Percentiles rank a stretch among this genome's conserved stretches.
These are phyloP conservation scores for Luscinia luscinia DNA, from an alignment of 2,797 vertebrate genomes.

Conservation along the genomic window DNA sequence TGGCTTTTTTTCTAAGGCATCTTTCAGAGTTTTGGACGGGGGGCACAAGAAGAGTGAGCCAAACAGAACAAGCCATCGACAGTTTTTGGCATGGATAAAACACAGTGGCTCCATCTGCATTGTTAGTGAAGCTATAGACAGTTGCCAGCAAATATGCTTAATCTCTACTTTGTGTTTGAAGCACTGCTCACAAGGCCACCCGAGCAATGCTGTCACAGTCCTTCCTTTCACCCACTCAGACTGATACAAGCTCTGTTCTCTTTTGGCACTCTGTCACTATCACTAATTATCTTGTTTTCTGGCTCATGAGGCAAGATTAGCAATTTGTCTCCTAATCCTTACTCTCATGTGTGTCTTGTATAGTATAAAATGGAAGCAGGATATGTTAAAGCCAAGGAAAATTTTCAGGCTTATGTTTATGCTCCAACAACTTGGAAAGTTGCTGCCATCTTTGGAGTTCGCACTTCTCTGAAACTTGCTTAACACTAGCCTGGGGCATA, in stretches of 20 bases:
- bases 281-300: background rate
- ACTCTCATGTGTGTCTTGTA: background rate
- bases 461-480: background rate
- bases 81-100: slow-evolving; percentile 23
- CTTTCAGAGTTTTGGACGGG: background rate
- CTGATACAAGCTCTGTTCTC: slow-evolving; percentile 17
- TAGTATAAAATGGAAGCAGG: background rate
- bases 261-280: background rate
- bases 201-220: background rate
- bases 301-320: background rate
- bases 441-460: background rate
- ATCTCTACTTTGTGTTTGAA: background rate
- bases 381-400: background rate
- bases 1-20: background rate
- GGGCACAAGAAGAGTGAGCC: background rate
- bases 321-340: slow-evolving; percentile 19
- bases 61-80: background rate
- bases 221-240: background rate
- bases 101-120: background rate
- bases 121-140: slow-evolving; percentile 4
- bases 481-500: background rate
- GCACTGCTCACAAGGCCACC: background rate
- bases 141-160: slow-evolving; percentile 42
- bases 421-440: background rate
- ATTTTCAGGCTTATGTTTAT: background rate